Base-by-base conservation (phyloP, 2,113 vertebrate genomes). In the Apteryx mantelli region DNA sequence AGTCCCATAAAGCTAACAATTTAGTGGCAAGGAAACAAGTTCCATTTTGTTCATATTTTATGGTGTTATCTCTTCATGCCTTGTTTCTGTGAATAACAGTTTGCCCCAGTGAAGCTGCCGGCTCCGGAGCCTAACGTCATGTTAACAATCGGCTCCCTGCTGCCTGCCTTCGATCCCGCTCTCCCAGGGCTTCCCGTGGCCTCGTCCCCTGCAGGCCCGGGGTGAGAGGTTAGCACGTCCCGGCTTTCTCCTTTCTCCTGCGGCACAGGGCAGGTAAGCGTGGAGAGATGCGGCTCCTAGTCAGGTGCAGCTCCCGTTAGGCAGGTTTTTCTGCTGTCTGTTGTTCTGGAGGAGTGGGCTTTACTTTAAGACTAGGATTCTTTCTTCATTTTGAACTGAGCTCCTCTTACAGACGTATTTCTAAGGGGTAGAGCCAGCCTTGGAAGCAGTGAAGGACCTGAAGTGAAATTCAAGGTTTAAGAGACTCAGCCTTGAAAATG, bases 1-100 rank as follows among this genome's bases (percentile, higher is more conserved):
- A 98, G 98, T 98, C 98, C 97, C 97, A 98, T 98, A 98, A 98
- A 98, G 96, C 98, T 91, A 97, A 98, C 96, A 97, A 97, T 98
- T 98, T 97, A 98, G 97, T 97, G 97, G 90, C 96, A 91, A 98
- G 97, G 96, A 97, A 98, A 77, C 92, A 96, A 98, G 96, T 98
- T 97, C 95, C 91, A 88, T 97, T 98, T 97, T 96, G 96, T 97
- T 97, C 97, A 75, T 97, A 73, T 97, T 98, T 98, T 97, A 94
- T 97, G 95, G 84, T 8, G 56, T 97, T 98, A 96, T 97, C 98
- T 98, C 95, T 96, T 96, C 81, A 11, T 89, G 97, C 79, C 84
- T 93, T 84, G 82, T 95, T 97, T 96, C 92, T 92, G 79, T 97
- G 98, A 97, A 79, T 96, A 96, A 94, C 95, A 91, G 75, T 94